Conservation (phyloP, 2,797 vertebrate species). For the Mycteria americana region DNA sequence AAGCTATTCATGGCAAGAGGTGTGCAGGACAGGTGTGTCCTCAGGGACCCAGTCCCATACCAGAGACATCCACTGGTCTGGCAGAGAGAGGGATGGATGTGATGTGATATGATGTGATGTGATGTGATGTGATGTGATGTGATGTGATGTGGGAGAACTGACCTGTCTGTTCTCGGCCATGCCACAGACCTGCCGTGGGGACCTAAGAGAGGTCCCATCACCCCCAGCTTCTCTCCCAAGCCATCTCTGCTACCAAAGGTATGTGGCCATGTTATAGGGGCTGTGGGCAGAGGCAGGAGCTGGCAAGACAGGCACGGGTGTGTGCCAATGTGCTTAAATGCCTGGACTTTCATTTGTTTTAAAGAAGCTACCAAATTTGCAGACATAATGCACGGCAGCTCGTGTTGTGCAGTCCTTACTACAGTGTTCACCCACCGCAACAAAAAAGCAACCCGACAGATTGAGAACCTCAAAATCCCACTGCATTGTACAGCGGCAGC, state of each 20-base stretch:
- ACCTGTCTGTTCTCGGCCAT: not conserved
- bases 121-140: fast-evolving
- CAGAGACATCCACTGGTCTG: not conserved
- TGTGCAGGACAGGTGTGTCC: not conserved
- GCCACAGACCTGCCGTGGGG: too few species aligned
- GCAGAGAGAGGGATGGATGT: not conserved
- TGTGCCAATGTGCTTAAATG: not conserved
- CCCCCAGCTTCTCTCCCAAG: not conserved
- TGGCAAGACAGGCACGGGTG: not conserved
- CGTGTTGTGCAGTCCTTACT: fast-evolving
- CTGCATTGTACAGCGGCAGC: not conserved
- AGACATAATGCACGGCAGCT: not conserved
- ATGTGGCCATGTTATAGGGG: not conserved
- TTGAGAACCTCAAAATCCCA: not conserved
- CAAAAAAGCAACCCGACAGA: not conserved
- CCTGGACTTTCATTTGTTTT: not conserved
- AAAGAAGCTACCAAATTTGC: not conserved
- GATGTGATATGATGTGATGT: fast-evolving
- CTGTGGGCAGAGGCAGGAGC: not conserved
- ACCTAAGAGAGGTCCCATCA: not conserved
- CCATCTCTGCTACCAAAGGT: not conserved
- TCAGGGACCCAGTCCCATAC: not conserved
- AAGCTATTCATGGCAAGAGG: not conserved
- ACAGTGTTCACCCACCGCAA: fast-evolving
- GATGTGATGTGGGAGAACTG: not conserved